phyloP scores from a whole-genome alignment of 2,888 invertebrate genomes.

The Lasioglossum morio region DNA sequence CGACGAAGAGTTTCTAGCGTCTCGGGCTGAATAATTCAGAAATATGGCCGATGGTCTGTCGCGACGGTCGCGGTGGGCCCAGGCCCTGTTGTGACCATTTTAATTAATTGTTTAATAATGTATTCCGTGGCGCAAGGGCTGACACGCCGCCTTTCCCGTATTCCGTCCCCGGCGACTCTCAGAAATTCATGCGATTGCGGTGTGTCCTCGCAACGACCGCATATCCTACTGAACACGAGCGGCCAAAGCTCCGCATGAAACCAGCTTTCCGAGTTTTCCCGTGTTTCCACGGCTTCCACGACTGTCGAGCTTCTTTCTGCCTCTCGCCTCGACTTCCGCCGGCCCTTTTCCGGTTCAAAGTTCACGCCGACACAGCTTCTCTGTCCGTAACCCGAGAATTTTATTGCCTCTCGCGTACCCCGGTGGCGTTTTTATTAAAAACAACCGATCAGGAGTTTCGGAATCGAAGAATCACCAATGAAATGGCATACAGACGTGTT shows the following conservation, averaged over 20 bases:
- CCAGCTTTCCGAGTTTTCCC: conserved; percentile 23
- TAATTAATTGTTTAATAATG: conserved; percentile 78
- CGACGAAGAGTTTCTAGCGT: conserved; percentile 11
- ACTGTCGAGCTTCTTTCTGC: conserved; percentile 16
- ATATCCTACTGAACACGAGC: conserved; percentile 6
- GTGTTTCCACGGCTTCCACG: conserved; percentile 13
- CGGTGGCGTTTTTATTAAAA: background rate
- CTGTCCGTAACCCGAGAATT: background rate
- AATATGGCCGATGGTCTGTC: background rate
- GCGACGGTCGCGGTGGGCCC: background rate
- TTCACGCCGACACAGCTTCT: background rate
- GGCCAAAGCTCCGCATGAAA: conserved; percentile 6
- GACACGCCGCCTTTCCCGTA: conserved; percentile 37
- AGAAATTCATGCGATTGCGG: conserved; percentile 75
- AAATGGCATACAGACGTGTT: too few species aligned
- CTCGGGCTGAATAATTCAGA: conserved; percentile 47
- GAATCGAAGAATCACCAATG: background rate
- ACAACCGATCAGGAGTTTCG: background rate
- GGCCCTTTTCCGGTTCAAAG: conserved; percentile 23
- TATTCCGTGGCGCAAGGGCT: conserved; percentile 45
- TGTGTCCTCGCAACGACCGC: conserved; percentile 28
- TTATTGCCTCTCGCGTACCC: background rate
- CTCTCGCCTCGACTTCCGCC: conserved; percentile 5
- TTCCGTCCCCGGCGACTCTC: conserved; percentile 68
- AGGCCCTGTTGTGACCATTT: conserved; percentile 49